phyloP scores from a whole-genome alignment of 2,113 vertebrate species.

The Cathartes aura region DNA sequence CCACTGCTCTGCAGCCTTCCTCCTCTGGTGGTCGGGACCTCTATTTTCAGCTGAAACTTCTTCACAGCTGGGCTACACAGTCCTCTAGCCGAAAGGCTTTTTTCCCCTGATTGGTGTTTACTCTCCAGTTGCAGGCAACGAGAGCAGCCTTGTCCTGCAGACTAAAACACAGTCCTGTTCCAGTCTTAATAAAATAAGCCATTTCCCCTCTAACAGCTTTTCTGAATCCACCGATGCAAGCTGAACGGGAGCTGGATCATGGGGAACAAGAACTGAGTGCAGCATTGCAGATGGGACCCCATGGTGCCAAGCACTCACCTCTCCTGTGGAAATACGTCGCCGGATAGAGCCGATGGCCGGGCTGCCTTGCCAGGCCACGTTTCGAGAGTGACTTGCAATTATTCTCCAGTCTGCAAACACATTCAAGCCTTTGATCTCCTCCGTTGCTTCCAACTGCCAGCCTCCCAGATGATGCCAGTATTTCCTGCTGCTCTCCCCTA shows the following conservation, averaged over 20 bases:
- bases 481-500: constrained; percentile 7
- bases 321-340: background rate
- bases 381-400: background rate
- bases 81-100: background rate
- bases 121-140: background rate
- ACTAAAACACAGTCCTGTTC: background rate
- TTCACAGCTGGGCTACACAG: background rate
- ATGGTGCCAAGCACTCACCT: fast-evolving
- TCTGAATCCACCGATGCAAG: background rate
- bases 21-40: background rate
- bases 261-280: fast-evolving
- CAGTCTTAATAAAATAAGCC: background rate
- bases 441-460: background rate
- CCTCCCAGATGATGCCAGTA: background rate
- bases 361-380: background rate
- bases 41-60: background rate
- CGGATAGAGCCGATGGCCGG: fast-evolving
- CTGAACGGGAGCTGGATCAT: fast-evolving
- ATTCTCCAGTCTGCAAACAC: background rate
- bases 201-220: background rate
- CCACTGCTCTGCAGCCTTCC: background rate
- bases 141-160: background rate
- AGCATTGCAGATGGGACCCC: background rate
- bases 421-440: constrained; percentile 43
- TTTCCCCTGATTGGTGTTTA: background rate